These are phyloP conservation scores for Megathymus violae DNA, from an alignment of 1,140 invertebrate species.

Conservation along the genomic window DNA sequence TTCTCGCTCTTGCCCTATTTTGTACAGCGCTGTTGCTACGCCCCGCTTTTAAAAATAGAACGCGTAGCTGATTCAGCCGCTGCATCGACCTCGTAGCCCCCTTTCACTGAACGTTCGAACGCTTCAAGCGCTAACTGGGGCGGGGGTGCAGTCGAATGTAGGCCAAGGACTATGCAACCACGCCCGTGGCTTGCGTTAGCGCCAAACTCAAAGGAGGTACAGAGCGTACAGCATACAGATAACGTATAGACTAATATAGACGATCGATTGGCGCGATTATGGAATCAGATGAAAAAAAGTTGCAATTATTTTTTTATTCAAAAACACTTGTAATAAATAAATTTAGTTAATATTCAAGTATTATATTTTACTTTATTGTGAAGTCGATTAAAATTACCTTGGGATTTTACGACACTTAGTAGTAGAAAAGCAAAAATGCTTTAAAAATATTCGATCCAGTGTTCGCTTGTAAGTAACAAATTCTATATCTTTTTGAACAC, in stretches of 20 bases:
- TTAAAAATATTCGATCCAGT: too few species aligned
- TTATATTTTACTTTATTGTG: too few species aligned
- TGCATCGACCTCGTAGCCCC: conserved; percentile 48
- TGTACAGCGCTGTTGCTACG: conserved; percentile 49
- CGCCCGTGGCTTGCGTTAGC: conserved; percentile 39
- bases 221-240: conserved; percentile 24
- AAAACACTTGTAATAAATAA: too few species aligned
- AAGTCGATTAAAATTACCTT: too few species aligned
- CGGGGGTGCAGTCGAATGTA: conserved; percentile 41
- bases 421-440: too few species aligned
- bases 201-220: conserved; percentile 37
- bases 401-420: too few species aligned
- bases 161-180: conserved; percentile 51
- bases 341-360: too few species aligned
- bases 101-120: conserved; percentile 37
- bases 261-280: too few species aligned
- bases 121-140: conserved; percentile 36
- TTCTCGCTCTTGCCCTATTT: conserved; percentile 40
- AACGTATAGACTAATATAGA: not conserved
- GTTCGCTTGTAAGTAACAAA: too few species aligned
- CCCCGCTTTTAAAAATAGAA: conserved; percentile 55
- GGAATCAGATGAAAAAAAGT: too few species aligned
- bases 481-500: too few species aligned
- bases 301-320: too few species aligned
- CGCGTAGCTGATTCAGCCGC: conserved; percentile 43